Evolutionary conservation across 2,113 vertebrate species (phyloP), one percentile per base, ranked within the genome.

Genomic region (Erythrolamprus reginae): DNA sequence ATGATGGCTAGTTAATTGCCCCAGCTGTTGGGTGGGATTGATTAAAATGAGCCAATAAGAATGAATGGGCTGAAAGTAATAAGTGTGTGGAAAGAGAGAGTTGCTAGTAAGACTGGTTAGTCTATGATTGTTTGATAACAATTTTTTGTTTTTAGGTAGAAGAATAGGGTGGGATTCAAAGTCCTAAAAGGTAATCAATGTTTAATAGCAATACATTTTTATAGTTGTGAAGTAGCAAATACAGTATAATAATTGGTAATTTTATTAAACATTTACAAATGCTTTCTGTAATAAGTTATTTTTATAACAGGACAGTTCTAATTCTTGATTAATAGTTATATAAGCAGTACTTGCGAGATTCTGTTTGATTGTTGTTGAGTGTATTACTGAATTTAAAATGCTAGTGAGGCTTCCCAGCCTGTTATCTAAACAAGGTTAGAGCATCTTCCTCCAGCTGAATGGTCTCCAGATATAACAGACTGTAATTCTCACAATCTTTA

Each of bases 91-190:
- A 47, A 24, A 45, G 12, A 9, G 1, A 0, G 0, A 19, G 47
- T 52, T 92, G 92, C 0, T 94, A 93, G 19, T 77, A 23, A 91
- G 82, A 89, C 0, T 0, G 21, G 56, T 38, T 38, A 5, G 0
- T 2, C 0, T 8, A 0, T 0, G 15, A 52, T 84, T 61, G 19
- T 21, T 45, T n/a, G 23, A 0, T 12, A 9, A 19, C 42, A 7
- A 0, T 51, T 0, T 17, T 58, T 48, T n/a, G 3, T 0, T 1
- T 0, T 6, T 10, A 38, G 0, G 0, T 24, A 23, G 0, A 1
- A 48, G 3, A 65, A 56, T 0, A 10, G 4, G 0, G 0, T n/a
- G 0, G 0, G 3, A 51, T n/a, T 0, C 0, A 0, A 0, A 0
- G 10, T 0, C 0, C 0, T 58, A 0, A 0, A 0, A 12, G 0